A percentile compares a stretch with the other conserved stretches of the same genome.
Conservation (phyloP, 1,140 invertebrate species). For the Nasonia giraulti region DNA sequence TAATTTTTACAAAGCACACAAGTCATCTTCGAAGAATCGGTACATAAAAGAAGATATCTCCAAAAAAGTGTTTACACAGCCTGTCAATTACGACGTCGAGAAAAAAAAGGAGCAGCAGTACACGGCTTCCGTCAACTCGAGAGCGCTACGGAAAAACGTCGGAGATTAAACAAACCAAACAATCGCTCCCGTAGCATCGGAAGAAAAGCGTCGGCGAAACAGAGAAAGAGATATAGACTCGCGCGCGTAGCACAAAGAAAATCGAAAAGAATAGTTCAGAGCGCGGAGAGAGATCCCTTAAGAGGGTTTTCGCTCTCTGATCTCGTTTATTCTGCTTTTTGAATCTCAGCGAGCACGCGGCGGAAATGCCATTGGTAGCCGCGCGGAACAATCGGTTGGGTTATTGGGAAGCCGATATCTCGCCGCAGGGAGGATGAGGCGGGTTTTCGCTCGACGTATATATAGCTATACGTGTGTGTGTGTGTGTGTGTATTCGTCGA, state of each 20-base stretch:
- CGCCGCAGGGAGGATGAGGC: slow-evolving; percentile 65
- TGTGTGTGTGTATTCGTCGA: background rate
- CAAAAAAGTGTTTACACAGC: background rate
- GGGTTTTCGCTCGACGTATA: background rate
- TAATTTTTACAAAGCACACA: no score
- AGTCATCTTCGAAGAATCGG: no score
- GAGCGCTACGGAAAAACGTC: slow-evolving; percentile 22
- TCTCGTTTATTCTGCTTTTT: slow-evolving; percentile 48
- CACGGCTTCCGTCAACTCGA: no score
- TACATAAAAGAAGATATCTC: no score
- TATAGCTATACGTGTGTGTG: slow-evolving; percentile 39
- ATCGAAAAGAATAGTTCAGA: slow-evolving; percentile 32
- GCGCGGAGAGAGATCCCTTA: slow-evolving; percentile 19
- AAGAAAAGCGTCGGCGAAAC: slow-evolving; percentile 6
- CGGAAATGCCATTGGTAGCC: slow-evolving; percentile 60
- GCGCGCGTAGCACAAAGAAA: slow-evolving; percentile 60
- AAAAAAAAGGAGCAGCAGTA: background rate
- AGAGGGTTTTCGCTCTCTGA: slow-evolving; percentile 34
- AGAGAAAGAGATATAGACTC: slow-evolving; percentile 53
- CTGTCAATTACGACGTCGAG: background rate
- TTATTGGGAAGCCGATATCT: slow-evolving; percentile 75
- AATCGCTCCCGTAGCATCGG: slow-evolving; percentile 25
- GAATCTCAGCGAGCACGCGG: slow-evolving; percentile 28
- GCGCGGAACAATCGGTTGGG: slow-evolving; percentile 65
- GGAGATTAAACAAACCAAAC: slow-evolving; percentile 36